These are phyloP conservation scores for Megaceryle alcyon DNA, from an alignment of 2,797 vertebrate genomes.

Conservation along the genomic window DNA sequence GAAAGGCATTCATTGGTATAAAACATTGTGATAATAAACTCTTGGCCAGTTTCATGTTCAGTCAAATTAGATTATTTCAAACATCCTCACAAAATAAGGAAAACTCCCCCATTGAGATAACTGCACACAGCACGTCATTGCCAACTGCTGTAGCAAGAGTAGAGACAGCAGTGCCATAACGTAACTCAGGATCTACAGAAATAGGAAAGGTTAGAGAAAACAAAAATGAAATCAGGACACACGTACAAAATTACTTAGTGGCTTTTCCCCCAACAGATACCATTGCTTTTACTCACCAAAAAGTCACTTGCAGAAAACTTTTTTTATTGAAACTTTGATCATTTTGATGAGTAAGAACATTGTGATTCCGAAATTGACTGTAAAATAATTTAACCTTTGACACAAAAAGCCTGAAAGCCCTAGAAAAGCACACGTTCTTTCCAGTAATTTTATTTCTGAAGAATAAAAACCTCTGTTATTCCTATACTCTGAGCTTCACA, in stretches of 20 bases:
- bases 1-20: neutral
- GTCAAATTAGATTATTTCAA: neutral
- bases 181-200: neutral
- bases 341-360: neutral
- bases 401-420: neutral
- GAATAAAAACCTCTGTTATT: neutral
- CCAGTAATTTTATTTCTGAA: neutral
- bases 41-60: neutral
- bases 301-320: neutral
- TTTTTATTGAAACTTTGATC: neutral
- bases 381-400: neutral
- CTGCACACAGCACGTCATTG: neutral
- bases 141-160: rapidly evolving
- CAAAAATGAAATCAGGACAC: rapidly evolving
- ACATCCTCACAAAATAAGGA: neutral
- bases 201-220: neutral
- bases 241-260: neutral
- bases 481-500: neutral
- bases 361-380: neutral
- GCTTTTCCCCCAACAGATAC: rapidly evolving
- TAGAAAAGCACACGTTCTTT: neutral
- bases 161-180: neutral
- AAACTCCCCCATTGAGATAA: neutral
- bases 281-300: neutral
- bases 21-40: neutral